Percentiles rank a stretch among this genome's conserved stretches.
Conservation (phyloP, 1,140 invertebrate genomes). For the Psilanteris sp. region DNA sequence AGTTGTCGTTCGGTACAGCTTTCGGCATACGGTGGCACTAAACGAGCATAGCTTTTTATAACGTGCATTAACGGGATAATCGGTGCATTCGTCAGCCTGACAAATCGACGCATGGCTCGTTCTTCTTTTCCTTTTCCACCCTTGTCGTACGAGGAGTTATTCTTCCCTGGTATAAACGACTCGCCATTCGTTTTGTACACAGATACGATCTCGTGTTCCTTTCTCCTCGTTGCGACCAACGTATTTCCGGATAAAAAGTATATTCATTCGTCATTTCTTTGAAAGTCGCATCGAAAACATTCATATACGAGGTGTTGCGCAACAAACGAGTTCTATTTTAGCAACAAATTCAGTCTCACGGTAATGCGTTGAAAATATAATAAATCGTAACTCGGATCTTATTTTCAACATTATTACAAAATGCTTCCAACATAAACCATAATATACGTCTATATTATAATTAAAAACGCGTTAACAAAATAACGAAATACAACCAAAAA, state of each 20-base stretch:
- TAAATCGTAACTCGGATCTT: too few species aligned
- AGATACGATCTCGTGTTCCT: slow-evolving; percentile 42
- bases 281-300: slow-evolving; percentile 26
- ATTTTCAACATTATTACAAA: too few species aligned
- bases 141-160: slow-evolving; percentile 57
- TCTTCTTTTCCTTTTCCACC: slow-evolving; percentile 54
- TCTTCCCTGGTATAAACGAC: slow-evolving; percentile 55
- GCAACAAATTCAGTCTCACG: slow-evolving; percentile 14
- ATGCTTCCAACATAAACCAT: too few species aligned
- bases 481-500: too few species aligned
- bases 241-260: slow-evolving; percentile 46
- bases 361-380: too few species aligned
- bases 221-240: slow-evolving; percentile 37
- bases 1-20: slow-evolving; percentile 33
- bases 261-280: slow-evolving; percentile 57
- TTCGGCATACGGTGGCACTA: slow-evolving; percentile 19
- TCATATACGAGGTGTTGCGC: slow-evolving; percentile 34
- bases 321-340: slow-evolving; percentile 32
- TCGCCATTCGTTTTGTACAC: slow-evolving; percentile 47
- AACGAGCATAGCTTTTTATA: slow-evolving; percentile 60
- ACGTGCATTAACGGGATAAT: slow-evolving; percentile 64
- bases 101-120: slow-evolving; percentile 61
- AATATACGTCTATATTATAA: too few species aligned
- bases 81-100: slow-evolving; percentile 64
- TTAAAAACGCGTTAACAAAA: too few species aligned